Evolutionary conservation across 2,888 invertebrate species (phyloP), one percentile per base, ranked within the genome.

Genomic region (Miltochrista miniata): DNA sequence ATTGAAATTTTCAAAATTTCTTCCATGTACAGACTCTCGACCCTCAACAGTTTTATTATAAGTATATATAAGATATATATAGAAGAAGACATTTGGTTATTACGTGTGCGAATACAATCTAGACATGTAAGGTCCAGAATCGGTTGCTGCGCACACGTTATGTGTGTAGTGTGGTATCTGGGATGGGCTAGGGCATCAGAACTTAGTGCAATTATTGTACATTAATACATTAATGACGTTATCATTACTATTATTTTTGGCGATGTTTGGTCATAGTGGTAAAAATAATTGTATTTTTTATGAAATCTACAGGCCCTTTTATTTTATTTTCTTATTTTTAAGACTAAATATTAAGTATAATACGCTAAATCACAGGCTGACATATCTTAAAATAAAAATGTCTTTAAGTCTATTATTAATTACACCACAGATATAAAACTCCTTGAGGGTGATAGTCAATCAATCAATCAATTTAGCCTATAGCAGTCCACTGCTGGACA

Each of bases 71-170:
- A n/a, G n/a, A n/a, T n/a, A n/a, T n/a, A n/a, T 7, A 15, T 2
- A 35, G 35, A 34, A 15, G 12, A 18, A 44, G 33, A 35, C 13
- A 35, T 44, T 35, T 44, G 24, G 24, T 35, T 44, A 24, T 10
- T 39, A 45, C 36, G 24, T 41, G 14, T 24, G 11, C 35, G 29
- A 35, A 44, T 44, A 44, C 44, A 44, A 11, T 34, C 44, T 24
- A 35, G 47, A 47, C 51, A 51, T 35, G 47, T 43, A n/a, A 24
- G 30, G 35, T 42, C 34, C 2, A 42, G 35, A 15, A 39, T 35
- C 9, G 37, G 37, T 5, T 37, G 37, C 10, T 37, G 37, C 15
- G 37, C 37, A 13, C 37, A 29, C n/a, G 13, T 24, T 40, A 29
- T n/a, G n/a, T n/a, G n/a, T n/a, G n/a, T n/a, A n/a, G n/a, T n/a